A percentile compares a stretch with the other conserved stretches of the same genome.
phyloP scores from a whole-genome alignment of 2,797 vertebrate species.

The Propithecus perrieri region DNA sequence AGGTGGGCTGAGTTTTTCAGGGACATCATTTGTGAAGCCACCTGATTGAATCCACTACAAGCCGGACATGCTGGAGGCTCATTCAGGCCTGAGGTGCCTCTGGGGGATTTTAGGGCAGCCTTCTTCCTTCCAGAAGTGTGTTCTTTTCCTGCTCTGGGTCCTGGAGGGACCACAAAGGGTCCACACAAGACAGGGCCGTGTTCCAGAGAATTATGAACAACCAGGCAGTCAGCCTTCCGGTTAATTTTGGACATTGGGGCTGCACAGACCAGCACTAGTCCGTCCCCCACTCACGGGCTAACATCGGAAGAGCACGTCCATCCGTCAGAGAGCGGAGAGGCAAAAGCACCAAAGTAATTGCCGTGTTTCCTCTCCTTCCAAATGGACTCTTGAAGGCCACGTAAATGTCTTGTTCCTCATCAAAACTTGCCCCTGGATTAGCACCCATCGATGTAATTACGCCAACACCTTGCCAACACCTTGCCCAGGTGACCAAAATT shows the following conservation, averaged over 20 bases:
- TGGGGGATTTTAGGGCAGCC: rapidly evolving
- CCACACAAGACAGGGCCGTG: too few species aligned
- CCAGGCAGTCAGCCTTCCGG: rapidly evolving
- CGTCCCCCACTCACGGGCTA: rapidly evolving
- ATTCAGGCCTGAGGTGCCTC: rapidly evolving
- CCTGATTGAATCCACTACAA: background rate
- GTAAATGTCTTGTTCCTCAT: rapidly evolving
- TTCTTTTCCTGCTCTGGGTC: background rate
- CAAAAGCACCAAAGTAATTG: rapidly evolving
- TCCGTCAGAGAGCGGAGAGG: too few species aligned
- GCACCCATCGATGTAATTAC: rapidly evolving
- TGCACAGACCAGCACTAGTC: background rate
- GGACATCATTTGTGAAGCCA: background rate
- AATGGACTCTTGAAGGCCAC: rapidly evolving
- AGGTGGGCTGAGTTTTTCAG: rapidly evolving
- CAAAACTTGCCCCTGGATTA: rapidly evolving
- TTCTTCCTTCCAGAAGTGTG: too few species aligned
- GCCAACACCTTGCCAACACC: background rate
- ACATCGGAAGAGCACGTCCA: background rate
- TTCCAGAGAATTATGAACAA: background rate
- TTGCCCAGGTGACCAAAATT: too few species aligned
- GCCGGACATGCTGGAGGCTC: rapidly evolving
- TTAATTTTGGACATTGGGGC: rapidly evolving
- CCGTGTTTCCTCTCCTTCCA: background rate
- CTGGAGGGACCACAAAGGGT: background rate